These are phyloP conservation scores for Galbula dea DNA, from an alignment of 2,113 vertebrate genomes.

Conservation along the genomic window DNA sequence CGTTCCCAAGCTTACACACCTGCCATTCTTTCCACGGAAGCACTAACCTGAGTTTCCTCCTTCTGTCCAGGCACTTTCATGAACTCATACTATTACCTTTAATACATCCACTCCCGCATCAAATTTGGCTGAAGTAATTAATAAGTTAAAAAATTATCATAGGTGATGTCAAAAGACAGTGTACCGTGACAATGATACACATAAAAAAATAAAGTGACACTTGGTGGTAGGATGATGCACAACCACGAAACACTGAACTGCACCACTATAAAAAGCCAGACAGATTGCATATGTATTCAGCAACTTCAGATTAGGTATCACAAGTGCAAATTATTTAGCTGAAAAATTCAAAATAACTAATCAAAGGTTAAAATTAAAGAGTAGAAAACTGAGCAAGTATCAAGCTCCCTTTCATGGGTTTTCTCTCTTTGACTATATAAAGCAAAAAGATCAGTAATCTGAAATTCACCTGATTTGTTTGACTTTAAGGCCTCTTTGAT, in stretches of 20 bases:
- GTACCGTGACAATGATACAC: not conserved
- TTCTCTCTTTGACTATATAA: not conserved
- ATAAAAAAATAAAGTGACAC: not conserved
- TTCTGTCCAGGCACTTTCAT: not conserved
- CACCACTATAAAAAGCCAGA: not conserved
- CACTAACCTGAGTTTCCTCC: not conserved
- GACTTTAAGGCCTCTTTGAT: conserved; percentile 69
- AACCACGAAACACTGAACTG: not conserved
- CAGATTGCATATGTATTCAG: not conserved
- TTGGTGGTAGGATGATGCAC: not conserved
- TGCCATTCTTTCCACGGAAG: not conserved
- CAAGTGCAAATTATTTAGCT: not conserved
- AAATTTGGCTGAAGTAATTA: not conserved
- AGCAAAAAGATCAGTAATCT: not conserved
- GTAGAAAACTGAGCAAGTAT: not conserved
- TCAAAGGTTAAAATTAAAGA: not conserved
- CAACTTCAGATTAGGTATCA: not conserved
- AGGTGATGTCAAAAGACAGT: not conserved
- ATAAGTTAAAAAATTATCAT: not conserved
- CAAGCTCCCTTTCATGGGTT: not conserved
- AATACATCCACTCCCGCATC: not conserved
- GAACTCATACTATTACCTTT: not conserved
- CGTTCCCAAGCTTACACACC: not conserved
- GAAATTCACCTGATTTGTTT: conserved; percentile 64
- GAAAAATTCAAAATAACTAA: not conserved